Conservation (phyloP, 1,140 invertebrate species). For the Acromyrmex echinatior region DNA sequence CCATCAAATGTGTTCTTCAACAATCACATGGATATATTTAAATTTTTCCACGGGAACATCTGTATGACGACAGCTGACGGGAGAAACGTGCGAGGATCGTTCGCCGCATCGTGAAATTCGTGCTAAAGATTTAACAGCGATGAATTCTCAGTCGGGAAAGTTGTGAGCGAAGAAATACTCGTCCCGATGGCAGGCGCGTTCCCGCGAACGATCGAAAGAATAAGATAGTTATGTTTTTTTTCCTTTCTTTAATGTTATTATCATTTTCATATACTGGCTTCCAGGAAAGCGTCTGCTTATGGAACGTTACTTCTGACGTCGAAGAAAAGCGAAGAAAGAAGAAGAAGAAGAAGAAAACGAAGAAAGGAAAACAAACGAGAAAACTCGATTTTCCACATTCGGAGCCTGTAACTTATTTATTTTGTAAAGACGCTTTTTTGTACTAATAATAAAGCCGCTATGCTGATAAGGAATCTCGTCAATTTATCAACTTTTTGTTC, state of each 20-base stretch:
- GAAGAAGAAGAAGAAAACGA: background rate
- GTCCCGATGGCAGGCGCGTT: conserved; percentile 32
- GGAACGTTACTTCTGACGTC: conserved; percentile 43
- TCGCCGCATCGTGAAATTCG: conserved; percentile 33
- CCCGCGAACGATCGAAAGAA: conserved; percentile 37
- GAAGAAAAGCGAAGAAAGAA: conserved; percentile 27
- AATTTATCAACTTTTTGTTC: background rate
- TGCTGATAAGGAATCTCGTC: conserved; percentile 70
- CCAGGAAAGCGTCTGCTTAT: conserved; percentile 20
- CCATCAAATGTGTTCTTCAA: background rate
- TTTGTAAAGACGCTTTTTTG: conserved; percentile 86
- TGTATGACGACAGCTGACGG: background rate
- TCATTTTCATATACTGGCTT: conserved; percentile 16
- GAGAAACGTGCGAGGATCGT: conserved; percentile 27
- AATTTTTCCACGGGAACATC: background rate
- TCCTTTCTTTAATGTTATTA: conserved; percentile 20
- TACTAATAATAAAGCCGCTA: conserved; percentile 86
- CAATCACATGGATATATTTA: background rate
- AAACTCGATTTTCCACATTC: conserved; percentile 63
- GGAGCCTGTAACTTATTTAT: conserved; percentile 86
- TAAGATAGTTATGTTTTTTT: background rate
- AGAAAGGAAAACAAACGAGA: background rate
- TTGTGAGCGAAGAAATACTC: conserved; percentile 27
- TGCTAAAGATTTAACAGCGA: conserved; percentile 51
- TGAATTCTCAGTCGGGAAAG: conserved; percentile 16